Evolutionary conservation across 2,113 vertebrate genomes (phyloP), one percentile per base, ranked within the genome.

Genomic region (Nannospalax galili): DNA sequence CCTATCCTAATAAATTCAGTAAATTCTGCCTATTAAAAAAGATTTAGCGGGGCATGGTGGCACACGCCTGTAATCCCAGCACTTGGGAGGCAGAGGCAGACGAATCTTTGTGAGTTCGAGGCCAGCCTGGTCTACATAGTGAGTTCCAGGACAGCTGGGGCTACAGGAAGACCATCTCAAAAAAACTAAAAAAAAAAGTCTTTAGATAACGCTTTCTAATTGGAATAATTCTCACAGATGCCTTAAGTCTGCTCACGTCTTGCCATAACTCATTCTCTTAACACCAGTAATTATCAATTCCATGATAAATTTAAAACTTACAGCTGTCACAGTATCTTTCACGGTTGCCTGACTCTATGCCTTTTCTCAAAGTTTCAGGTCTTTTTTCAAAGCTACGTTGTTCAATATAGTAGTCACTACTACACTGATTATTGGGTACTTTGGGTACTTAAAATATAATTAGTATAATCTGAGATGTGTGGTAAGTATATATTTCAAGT

Each of bases 1-100:
- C 17, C 93, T 84, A 95, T 30, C 45, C 32, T 30, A 84, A 87
- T 28, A 96, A 1, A 69, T 30, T 65, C 64, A 94, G 60, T 87
- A 28, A 90, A 91, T 74, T 81, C 35, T 94, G 60, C 82, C 95
- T 81, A 93, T n/a, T 52, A 93, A 90, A 42, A 89, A 96, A 89
- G 72, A n/a, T 79, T 84, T 69, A n/a, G n/a, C n/a, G n/a, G n/a
- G n/a, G n/a, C n/a, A n/a, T n/a, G n/a, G n/a, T n/a, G n/a, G n/a
- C n/a, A n/a, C n/a, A n/a, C n/a, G n/a, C 92, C 48, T 52, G 48
- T 52, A 52, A 11, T 11, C 48, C 48, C 48, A 52, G 48, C 48
- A n/a, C n/a, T n/a, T n/a, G n/a, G n/a, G n/a, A n/a, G n/a, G n/a
- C n/a, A n/a, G n/a, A n/a, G n/a, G n/a, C n/a, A n/a, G n/a, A n/a